Evolutionary conservation across 2,888 invertebrate genomes (phyloP).

Genomic region (Patella caerulea): DNA sequence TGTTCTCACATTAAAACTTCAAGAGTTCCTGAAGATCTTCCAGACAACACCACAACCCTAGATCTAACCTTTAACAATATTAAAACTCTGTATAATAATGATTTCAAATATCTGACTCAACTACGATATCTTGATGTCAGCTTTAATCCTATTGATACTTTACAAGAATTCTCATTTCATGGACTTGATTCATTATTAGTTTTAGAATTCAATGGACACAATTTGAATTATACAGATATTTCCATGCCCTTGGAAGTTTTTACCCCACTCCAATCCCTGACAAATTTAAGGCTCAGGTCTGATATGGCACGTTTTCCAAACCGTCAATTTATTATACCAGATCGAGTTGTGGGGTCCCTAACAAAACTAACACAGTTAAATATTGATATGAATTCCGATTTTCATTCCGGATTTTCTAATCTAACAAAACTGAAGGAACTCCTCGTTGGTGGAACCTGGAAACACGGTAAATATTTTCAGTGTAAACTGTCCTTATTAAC

Average conservation of each 20-base stretch:
- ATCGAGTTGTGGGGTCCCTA: not conserved
- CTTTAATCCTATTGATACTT: not conserved
- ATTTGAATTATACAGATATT: not conserved
- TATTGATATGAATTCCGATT: not conserved
- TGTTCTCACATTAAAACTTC: not conserved
- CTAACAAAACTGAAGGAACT: not conserved
- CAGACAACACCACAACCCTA: not conserved
- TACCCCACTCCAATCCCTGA: not conserved
- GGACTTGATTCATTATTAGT: not conserved
- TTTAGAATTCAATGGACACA: not conserved
- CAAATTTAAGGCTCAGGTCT: not conserved
- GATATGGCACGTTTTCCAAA: not conserved
- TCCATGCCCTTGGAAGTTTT: not conserved
- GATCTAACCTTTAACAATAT: slow-evolving; percentile 1
- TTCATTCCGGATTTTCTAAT: not conserved
- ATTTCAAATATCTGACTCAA: not conserved
- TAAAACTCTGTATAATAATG: not conserved
- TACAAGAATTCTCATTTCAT: not conserved
- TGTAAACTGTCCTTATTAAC: not conserved
- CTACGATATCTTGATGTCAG: not conserved
- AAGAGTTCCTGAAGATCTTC: not conserved
- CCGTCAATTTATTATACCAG: not conserved
- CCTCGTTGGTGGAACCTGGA: not conserved
- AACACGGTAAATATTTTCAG: not conserved
- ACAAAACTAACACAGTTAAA: not conserved